Conservation (phyloP, 2,888 invertebrate species). For the Caenorhabditis becei region DNA sequence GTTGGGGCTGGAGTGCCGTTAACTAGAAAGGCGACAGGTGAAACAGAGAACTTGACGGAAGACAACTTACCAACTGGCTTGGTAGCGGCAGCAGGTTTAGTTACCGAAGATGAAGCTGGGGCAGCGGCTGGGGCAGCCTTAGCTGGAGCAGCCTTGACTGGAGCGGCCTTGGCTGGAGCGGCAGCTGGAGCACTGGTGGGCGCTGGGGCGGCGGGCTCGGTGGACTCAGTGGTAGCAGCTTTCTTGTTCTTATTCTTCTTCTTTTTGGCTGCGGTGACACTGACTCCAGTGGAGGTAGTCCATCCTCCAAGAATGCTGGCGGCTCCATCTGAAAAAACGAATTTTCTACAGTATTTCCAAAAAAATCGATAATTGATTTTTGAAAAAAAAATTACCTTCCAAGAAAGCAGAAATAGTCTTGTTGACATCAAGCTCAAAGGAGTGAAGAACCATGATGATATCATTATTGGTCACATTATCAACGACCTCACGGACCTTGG, state of each 20-base stretch:
- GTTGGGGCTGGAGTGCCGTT: conserved; percentile 38
- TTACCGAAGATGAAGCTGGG: conserved; percentile 55
- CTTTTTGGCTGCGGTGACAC: conserved; percentile 64
- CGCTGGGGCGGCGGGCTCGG: conserved; percentile 15
- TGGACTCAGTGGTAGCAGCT: conserved; percentile 7
- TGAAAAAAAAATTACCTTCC: conserved; percentile 80
- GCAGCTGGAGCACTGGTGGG: conserved; percentile 35
- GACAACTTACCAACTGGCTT: conserved; percentile 31
- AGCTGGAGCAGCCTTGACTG: conserved; percentile 26
- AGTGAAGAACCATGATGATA: conserved; percentile 83
- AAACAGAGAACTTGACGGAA: neutral
- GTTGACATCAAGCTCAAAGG: conserved; percentile 83
- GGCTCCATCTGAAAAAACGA: conserved; percentile 68
- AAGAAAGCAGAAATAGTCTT: conserved; percentile 83
- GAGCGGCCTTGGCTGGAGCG: conserved; percentile 15
- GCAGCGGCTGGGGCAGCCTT: conserved; percentile 57
- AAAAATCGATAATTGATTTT: conserved; percentile 11
- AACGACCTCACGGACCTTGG: conserved; percentile 82
- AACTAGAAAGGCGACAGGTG: conserved; percentile 11
- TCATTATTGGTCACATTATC: conserved; percentile 82
- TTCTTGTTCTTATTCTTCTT: conserved; percentile 77
- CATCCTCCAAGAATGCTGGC: conserved; percentile 78
- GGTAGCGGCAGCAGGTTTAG: conserved; percentile 46
- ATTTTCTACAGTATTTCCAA: neutral
- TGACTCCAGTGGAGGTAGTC: conserved; percentile 69